Evolutionary conservation across 2,888 invertebrate genomes (phyloP).

Genomic region (Nysson spinosus): DNA sequence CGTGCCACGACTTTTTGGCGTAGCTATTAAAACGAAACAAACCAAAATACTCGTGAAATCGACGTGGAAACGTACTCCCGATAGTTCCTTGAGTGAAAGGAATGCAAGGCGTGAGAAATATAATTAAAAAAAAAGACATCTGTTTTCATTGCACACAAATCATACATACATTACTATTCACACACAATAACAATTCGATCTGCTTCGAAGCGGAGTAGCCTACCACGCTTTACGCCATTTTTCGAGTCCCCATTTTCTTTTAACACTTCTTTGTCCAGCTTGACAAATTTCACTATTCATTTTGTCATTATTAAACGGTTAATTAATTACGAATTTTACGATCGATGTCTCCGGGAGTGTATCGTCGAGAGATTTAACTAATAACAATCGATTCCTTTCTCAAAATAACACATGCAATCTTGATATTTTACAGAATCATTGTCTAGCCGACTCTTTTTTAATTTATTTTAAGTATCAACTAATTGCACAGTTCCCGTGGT

Average conservation of each 20-base stretch:
- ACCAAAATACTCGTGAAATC: neutral
- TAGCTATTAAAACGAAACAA: too few species aligned
- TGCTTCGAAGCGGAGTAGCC: conserved; percentile 16
- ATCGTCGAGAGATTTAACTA: too few species aligned
- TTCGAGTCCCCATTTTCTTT: too few species aligned
- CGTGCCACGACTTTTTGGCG: neutral
- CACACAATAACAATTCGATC: conserved; percentile 27
- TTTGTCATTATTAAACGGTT: too few species aligned
- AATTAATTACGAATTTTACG: too few species aligned
- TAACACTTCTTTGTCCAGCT: too few species aligned
- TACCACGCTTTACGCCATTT: too few species aligned
- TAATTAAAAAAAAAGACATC: conserved; percentile 28
- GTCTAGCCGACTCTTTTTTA: neutral
- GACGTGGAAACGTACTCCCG: conserved; percentile 4
- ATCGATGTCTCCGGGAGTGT: too few species aligned
- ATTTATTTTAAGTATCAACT: neutral
- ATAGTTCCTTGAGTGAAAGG: conserved; percentile 29
- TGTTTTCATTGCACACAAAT: conserved; percentile 62
- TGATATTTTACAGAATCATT: too few species aligned
- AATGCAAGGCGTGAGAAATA: conserved; percentile 36
- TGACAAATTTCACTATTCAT: too few species aligned
- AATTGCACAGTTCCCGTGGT: neutral
- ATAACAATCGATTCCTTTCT: too few species aligned
- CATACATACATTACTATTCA: conserved; percentile 55
- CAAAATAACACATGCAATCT: too few species aligned